phyloP scores from a whole-genome alignment of 1,140 invertebrate species.

The Portunus trituberculatus region DNA sequence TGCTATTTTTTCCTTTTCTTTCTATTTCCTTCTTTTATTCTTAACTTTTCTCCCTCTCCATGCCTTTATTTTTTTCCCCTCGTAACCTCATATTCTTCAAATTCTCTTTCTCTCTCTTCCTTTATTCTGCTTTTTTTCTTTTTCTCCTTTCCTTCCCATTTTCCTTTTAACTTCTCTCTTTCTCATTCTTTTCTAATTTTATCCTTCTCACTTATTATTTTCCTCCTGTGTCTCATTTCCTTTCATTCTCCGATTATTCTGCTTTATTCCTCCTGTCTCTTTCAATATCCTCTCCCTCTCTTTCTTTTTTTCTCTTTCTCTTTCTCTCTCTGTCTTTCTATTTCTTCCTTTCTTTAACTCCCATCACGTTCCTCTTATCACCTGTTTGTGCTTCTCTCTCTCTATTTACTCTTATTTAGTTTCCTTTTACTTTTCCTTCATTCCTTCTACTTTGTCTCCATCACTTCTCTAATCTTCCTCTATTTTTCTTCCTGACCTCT shows the following conservation, averaged over 20 bases:
- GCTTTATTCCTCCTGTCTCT: not conserved
- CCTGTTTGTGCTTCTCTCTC: too few species aligned
- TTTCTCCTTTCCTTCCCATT: not conserved
- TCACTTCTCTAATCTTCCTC: too few species aligned
- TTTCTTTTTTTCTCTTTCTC: not conserved
- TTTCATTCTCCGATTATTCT: not conserved
- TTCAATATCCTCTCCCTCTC: not conserved
- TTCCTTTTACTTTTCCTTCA: too few species aligned
- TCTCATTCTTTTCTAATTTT: not conserved
- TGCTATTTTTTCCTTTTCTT: not conserved
- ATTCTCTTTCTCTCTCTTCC: not conserved
- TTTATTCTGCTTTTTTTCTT: not conserved
- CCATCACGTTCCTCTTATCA: too few species aligned
- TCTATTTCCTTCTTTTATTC: not conserved
- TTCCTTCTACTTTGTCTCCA: too few species aligned
- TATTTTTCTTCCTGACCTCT: too few species aligned
- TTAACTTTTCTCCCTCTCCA: not conserved
- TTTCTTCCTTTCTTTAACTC: not conserved
- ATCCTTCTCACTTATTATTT: not conserved
- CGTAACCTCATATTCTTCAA: not conserved
- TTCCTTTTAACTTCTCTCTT: not conserved
- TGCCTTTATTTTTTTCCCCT: not conserved
- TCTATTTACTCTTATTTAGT: too few species aligned
- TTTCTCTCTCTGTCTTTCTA: not conserved
- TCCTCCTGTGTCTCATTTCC: not conserved